These are phyloP conservation scores for Procapra przewalskii DNA, from an alignment of 2,113 vertebrate species.

Conservation along the genomic window DNA sequence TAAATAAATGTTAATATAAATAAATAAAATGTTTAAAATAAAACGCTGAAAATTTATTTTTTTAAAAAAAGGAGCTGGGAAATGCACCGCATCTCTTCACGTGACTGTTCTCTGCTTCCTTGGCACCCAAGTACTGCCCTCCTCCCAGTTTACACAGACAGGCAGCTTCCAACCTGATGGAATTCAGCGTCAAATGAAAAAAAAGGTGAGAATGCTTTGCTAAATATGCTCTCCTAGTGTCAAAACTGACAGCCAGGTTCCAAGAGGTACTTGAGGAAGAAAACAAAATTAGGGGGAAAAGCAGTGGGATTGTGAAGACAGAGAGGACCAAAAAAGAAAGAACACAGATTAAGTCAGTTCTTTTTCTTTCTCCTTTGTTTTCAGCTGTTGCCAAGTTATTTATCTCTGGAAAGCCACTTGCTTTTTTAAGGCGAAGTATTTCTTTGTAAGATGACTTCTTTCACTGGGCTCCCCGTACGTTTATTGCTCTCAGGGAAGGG, in stretches of 20 bases:
- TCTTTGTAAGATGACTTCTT: neutral
- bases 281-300: neutral
- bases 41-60: neutral
- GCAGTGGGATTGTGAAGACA: neutral
- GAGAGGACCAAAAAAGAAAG: neutral
- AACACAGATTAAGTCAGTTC: neutral
- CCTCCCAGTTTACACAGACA: neutral
- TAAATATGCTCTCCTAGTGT: slow-evolving; percentile 77
- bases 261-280: slow-evolving; percentile 25
- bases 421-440: neutral
- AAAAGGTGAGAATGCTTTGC: slow-evolving; percentile 59
- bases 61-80: neutral
- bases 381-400: neutral
- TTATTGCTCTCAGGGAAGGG: neutral
- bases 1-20: neutral
- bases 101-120: neutral
- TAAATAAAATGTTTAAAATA: neutral
- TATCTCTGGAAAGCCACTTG: neutral
- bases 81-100: neutral
- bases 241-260: slow-evolving; percentile 79
- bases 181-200: neutral
- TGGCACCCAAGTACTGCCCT: accelerated
- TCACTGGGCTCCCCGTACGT: neutral
- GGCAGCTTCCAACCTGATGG: neutral
- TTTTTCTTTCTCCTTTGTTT: neutral